Conservation (phyloP, 2,888 invertebrate genomes). For the Napeogenes sylphis region DNA sequence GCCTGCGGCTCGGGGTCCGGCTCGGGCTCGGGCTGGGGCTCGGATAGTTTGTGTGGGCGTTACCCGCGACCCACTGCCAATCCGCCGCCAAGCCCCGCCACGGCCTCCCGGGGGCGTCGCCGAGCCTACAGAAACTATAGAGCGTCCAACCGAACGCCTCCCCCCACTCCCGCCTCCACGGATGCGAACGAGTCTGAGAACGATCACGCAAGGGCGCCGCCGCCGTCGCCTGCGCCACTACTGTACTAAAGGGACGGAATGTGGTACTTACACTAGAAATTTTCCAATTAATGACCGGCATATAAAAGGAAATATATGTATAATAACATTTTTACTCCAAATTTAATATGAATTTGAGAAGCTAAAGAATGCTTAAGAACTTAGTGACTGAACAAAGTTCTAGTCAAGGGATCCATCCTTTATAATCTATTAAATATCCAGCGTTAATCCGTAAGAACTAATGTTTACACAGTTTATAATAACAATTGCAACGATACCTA, state of each 20-base stretch:
- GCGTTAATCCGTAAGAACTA: no score
- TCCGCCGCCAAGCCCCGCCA: slow-evolving; percentile 92
- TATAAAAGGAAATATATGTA: background rate
- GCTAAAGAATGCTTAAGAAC: background rate
- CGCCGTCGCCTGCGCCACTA: slow-evolving; percentile 85
- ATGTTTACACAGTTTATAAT: no score
- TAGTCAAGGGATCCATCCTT: no score
- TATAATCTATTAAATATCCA: no score
- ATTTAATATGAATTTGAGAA: background rate
- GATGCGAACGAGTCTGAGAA: slow-evolving; percentile 93
- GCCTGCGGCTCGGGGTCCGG: slow-evolving; percentile 15
- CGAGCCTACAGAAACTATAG: slow-evolving; percentile 87
- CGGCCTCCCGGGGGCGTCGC: slow-evolving; percentile 81
- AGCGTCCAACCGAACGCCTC: slow-evolving; percentile 92
- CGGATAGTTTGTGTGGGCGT: slow-evolving; percentile 81
- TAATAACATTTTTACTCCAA: background rate
- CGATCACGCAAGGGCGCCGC: slow-evolving; percentile 88
- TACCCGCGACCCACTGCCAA: slow-evolving; percentile 93
- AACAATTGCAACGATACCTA: background rate
- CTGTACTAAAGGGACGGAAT: slow-evolving; percentile 33
- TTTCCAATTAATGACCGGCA: background rate
- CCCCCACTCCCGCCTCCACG: slow-evolving; percentile 96
- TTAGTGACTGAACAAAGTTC: no score
- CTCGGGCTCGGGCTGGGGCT: slow-evolving; percentile 59
- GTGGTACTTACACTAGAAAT: background rate